Percentiles rank a stretch among this genome's conserved stretches.
Evolutionary conservation across 2,888 invertebrate species (phyloP).

Genomic region (Neoscelio sp.): DNA sequence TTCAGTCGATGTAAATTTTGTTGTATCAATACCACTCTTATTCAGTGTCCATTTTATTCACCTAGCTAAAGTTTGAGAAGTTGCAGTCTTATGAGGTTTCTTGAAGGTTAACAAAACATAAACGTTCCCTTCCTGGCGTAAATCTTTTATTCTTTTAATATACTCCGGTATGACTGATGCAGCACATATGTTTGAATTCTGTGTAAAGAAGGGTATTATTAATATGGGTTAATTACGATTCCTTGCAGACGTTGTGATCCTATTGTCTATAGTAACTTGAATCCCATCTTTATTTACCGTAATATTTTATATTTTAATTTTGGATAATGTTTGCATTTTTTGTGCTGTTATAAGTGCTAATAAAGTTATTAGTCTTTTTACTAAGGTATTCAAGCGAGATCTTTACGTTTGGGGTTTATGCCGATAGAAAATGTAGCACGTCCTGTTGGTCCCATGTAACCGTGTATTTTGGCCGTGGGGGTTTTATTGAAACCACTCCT

Average conservation of each 20-base stretch:
- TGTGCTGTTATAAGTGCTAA: neutral
- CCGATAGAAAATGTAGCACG: neutral
- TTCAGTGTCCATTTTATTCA: neutral
- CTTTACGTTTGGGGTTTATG: neutral
- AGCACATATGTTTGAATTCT: no score
- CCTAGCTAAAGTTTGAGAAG: neutral
- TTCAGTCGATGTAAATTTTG: no score
- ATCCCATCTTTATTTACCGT: neutral
- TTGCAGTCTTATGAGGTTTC: neutral
- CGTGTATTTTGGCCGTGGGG: slow-evolving; percentile 68
- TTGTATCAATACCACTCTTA: slow-evolving; percentile 7
- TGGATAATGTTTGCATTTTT: slow-evolving; percentile 19
- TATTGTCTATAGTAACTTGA: slow-evolving; percentile 14
- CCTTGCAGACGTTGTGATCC: slow-evolving; percentile 26
- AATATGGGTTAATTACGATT: slow-evolving; percentile 23
- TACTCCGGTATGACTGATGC: no score
- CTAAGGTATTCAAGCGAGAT: neutral
- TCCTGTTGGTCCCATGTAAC: slow-evolving; percentile 72
- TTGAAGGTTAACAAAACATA: neutral
- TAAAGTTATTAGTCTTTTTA: neutral
- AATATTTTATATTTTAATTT: slow-evolving; percentile 7
- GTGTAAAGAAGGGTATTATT: neutral
- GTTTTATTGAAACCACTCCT: slow-evolving; percentile 40
- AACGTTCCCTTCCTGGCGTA: neutral
- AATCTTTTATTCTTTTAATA: neutral